Evolutionary conservation across 2,113 vertebrate species (phyloP), one percentile per base, ranked within the genome.

Genomic region (Heterotis niloticus): DNA sequence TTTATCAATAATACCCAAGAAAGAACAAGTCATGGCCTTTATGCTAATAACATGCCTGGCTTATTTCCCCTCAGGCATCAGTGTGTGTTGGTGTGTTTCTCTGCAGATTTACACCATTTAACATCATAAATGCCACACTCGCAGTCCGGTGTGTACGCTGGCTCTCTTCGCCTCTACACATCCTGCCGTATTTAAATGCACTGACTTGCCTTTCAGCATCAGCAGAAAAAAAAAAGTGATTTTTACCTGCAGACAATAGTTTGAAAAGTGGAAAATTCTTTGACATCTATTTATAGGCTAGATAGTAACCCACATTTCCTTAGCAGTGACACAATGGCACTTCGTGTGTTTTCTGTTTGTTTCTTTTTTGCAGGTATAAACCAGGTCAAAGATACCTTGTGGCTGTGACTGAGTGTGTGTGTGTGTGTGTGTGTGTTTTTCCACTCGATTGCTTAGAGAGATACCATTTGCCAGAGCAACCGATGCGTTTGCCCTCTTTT

Each of bases 301-400:
- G 9, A 20, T 54, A 65, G 70, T 64, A 66, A 75, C 70, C 82
- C 84, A 89, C 84, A 82, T 88, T 88, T 87, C 82, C 80, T 51
- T 70, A 85, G 81, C 81, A 57, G 73, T 82, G 87, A 87, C 44
- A 84, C 77, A 82, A 66, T 83, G 75, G 62, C 77, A 78, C 84
- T 77, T 29, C 59, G 82, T 81, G 84, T 28, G 51, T n/a, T 18
- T 76, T 57, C 68, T 57, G 26, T 23, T 51, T 57, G 29, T 13
- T 70, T 59, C 82, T 88, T 84, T 79, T 66, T 84, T 86, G 85
- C 80, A 82, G 75, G 85, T 82, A 83, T 84, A 89, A 89, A 89
- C 87, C 85, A 90, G 87, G 88, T 91, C 87, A 89, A 88, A 88
- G 87, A 70, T 78, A 85, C 79, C 83, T 85, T 81, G 82, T 87